Base-by-base conservation (phyloP, 2,888 invertebrate genomes). In the Drosophila cracens region DNA sequence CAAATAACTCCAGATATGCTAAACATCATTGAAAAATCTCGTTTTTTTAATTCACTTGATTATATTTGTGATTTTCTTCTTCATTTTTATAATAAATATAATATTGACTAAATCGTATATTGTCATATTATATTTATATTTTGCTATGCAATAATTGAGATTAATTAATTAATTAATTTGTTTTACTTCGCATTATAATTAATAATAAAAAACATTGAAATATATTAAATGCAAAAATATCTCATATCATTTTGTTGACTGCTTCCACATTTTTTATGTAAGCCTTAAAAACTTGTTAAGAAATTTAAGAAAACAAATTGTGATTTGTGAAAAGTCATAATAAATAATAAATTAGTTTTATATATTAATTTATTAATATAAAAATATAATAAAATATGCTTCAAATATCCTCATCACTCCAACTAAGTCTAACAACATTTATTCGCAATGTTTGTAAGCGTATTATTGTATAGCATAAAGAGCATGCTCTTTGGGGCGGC, bases 401-500 rank as follows among this genome's bases (percentile, higher is more conserved):
- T 25, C 1, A 25, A 46, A 25, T 46, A 46, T 46, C 21, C 13
- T 13, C 16, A 16, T 29, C 34, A 38, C 16, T 27, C 10, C 2
- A 51, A 18, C 43, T 4, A 21, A 43, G 31, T 25, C n/a, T 34
- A 25, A 27, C 2, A 46, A 29, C 25, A 29, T 4, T 18, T 18
- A 21, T 51, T 51, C 34, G 36, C 25, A 27, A 51, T 25, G 7
- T 25, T 1, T 21, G 21, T 6, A 10, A 76, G 61, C 29, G 51
- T 56, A 61, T 38, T 59, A 53, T 40, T 3, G 10, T 36, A 29
- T 53, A 27, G 34, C 66, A 53, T 25, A 51, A 33, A 54, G 38
- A 59, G 74, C 27, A 56, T 49, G 52, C 43, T 51, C 48, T 56
- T 59, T 57, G 77, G 67, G 60, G 63, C 56, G 54, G 36, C 40